phyloP scores from a whole-genome alignment of 2,797 vertebrate species.

The Chaetodon trifasciatus region DNA sequence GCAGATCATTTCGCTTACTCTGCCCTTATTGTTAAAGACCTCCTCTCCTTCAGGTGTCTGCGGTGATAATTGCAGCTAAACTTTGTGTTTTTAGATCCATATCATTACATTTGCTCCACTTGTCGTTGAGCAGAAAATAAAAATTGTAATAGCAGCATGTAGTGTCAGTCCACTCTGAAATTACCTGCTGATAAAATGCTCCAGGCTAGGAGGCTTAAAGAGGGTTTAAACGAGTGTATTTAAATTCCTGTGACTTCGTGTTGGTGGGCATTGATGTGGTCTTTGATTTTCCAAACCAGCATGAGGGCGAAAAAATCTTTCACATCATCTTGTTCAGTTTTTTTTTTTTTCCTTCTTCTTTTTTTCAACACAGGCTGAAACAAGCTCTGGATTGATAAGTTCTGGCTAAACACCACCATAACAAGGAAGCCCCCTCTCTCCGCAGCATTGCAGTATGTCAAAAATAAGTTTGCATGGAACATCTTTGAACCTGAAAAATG shows the following conservation, averaged over 20 bases:
- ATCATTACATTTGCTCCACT: slow-evolving; percentile 40
- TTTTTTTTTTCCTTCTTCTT: background rate
- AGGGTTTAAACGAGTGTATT: slow-evolving; percentile 59
- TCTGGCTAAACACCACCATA: slow-evolving; percentile 34
- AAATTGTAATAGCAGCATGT: slow-evolving; percentile 27
- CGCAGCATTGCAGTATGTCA: slow-evolving; percentile 31
- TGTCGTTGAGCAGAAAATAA: slow-evolving; percentile 18
- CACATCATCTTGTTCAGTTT: slow-evolving; percentile 59
- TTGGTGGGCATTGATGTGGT: slow-evolving; percentile 74
- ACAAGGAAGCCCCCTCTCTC: slow-evolving; percentile 16
- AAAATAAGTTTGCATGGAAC: slow-evolving; percentile 58
- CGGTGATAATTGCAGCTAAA: slow-evolving; percentile 40
- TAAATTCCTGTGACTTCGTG: slow-evolving; percentile 68
- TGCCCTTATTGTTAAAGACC: slow-evolving; percentile 63
- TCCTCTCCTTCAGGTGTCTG: slow-evolving; percentile 59
- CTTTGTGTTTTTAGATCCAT: slow-evolving; percentile 47
- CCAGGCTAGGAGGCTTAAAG: slow-evolving; percentile 54
- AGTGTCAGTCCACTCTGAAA: slow-evolving; percentile 30
- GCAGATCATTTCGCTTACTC: slow-evolving; percentile 63
- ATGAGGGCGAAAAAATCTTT: slow-evolving; percentile 79
- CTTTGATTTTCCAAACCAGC: slow-evolving; percentile 77
- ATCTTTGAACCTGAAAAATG: slow-evolving; percentile 53
- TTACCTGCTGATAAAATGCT: slow-evolving; percentile 66
- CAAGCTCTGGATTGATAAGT: slow-evolving; percentile 76
- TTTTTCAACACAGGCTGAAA: slow-evolving; percentile 72